phyloP scores from a whole-genome alignment of 2,113 vertebrate genomes.

The Lepus americanus region DNA sequence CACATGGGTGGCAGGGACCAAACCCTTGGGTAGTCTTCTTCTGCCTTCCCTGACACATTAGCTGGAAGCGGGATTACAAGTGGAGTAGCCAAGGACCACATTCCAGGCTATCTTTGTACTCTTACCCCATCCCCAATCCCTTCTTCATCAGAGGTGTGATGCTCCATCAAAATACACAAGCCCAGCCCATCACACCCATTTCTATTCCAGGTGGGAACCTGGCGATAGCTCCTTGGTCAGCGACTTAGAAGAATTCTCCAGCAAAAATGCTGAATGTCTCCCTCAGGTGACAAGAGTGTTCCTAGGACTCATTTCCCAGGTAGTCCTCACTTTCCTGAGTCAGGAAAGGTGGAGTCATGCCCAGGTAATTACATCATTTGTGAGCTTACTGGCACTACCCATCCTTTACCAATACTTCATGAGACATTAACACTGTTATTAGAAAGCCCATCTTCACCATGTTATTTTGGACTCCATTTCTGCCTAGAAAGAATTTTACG shows the following conservation, averaged over 20 bases:
- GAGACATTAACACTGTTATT: neutral
- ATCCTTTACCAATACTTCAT: neutral
- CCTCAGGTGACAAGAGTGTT: neutral
- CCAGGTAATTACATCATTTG: neutral
- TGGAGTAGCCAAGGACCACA: no score
- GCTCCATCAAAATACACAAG: neutral
- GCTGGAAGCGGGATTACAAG: no score
- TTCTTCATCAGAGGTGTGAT: neutral
- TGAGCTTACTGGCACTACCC: neutral
- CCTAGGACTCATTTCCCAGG: neutral
- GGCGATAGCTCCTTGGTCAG: neutral
- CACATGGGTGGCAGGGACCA: no score
- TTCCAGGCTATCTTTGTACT: neutral
- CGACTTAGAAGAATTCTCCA: neutral
- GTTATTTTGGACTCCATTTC: no score
- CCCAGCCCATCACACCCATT: neutral
- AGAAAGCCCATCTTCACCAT: neutral
- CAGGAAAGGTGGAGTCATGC: neutral
- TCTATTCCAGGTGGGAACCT: neutral
- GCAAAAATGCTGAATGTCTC: neutral
- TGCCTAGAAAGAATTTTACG: no score
- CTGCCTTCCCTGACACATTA: no score
- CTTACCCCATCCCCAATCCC: neutral
- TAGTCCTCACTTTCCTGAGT: neutral
- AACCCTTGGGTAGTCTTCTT: no score